Conservation (phyloP, 2,888 invertebrate genomes). For the Orthosia incerta region DNA sequence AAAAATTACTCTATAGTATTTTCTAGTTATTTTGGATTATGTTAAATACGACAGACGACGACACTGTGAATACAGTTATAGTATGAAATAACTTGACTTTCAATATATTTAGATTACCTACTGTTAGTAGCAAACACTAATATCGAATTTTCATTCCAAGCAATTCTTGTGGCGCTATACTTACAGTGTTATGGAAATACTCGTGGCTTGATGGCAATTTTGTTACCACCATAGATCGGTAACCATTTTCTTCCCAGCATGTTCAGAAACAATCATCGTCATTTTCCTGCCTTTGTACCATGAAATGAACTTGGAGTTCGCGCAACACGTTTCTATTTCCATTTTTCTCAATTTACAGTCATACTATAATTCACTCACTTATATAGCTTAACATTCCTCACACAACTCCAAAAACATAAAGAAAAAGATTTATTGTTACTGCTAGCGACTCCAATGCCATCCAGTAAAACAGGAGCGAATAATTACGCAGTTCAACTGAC, state of each 20-base stretch:
- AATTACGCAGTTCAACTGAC: conserved; percentile 54
- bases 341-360: neutral
- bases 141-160: neutral
- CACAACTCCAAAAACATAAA: neutral
- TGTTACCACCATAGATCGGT: too few relatives aligned
- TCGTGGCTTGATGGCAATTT: neutral
- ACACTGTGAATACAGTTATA: too few relatives aligned
- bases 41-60: too few relatives aligned
- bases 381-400: neutral
- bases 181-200: too few relatives aligned
- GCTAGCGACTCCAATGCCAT: conserved; percentile 36
- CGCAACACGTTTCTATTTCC: neutral
- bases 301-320: neutral
- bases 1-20: neutral
- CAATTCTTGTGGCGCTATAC: too few relatives aligned
- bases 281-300: neutral
- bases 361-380: neutral
- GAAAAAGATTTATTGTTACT: neutral
- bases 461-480: conserved; percentile 42
- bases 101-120: neutral
- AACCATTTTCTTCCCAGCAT: neutral
- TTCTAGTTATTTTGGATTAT: neutral
- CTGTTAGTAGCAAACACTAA: neutral
- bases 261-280: neutral
- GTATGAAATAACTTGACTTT: neutral